Base-by-base conservation (phyloP, 2,888 invertebrate genomes). In the Agonum fuliginosum region DNA sequence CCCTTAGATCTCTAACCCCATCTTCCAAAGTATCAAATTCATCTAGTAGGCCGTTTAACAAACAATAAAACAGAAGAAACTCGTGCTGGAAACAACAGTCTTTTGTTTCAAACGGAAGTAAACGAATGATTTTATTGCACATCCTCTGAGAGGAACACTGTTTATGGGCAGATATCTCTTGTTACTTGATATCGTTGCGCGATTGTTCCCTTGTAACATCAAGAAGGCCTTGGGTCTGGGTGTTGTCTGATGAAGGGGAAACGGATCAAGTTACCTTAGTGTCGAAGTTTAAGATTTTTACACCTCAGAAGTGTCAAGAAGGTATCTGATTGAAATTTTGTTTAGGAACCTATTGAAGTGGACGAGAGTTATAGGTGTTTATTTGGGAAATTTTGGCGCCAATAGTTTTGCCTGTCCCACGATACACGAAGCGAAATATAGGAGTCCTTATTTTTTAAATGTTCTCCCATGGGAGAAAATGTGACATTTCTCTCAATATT, bases 41-140 rank as follows among this genome's bases (percentile, higher is more conserved):
- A 67, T 67, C 67, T 67, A 67, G 67, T 67, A 67, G 41, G 37
- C 41, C 67, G 37, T 65, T 67, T 67, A 67, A 37, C 37, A 67
- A 37, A 67, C 58, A 17, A 67, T 67, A 67, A 67, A 67, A 67
- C 43, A 67, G 12, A 27, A 20, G 43, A 67, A 17, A 67, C 24
- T 67, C 67, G 67, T 67, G 65, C 30, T 65, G 19, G 19, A 67
- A 37, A 20, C 67, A 41, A 37, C 34, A 22, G 20, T 37, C 67
- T 41, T 62, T 67, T 67, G 67, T 67, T 67, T 43, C 10, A 54
- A 67, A 67, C 37, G 67, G 67, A 67, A 67, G 67, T 65, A 37
- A 34, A 19, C 27, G 58, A 30, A 17, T 46, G 27, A 54, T 54
- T 54, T 54, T 27, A 54, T 22, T 54, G 24, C 22, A 27, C 22